Percentiles rank a stretch among this genome's conserved stretches.
phyloP scores from a whole-genome alignment of 1,140 invertebrate genomes.

The Asobara japonica region DNA sequence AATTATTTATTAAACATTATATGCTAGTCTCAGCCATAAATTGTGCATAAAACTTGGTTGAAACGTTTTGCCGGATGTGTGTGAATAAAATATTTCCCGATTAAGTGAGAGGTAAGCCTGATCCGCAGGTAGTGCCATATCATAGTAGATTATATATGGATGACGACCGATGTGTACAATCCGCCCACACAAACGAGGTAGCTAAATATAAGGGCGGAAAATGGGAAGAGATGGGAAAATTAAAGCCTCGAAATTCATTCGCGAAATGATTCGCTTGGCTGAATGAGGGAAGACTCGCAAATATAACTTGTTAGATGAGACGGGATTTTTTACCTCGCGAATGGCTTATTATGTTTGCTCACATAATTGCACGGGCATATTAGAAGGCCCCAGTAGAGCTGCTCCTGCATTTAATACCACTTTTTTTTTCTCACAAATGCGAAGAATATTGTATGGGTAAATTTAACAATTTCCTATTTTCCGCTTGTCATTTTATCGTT shows the following conservation, averaged over 20 bases:
- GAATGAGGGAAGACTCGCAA: background rate
- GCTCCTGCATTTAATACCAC: background rate
- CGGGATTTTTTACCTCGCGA: background rate
- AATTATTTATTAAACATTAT: background rate
- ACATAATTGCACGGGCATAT: slow-evolving; percentile 2
- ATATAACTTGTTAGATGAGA: slow-evolving; percentile 7
- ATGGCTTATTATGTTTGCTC: slow-evolving; percentile 21
- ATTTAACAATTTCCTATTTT: too few species aligned
- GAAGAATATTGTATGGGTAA: too few species aligned
- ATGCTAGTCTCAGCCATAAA: background rate
- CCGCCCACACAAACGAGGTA: background rate
- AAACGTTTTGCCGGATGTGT: background rate
- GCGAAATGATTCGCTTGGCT: background rate
- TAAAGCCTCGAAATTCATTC: background rate
- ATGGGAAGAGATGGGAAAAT: background rate
- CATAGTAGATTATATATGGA: background rate
- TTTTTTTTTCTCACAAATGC: too few species aligned
- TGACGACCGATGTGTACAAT: background rate
- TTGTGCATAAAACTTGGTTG: background rate
- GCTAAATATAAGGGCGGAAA: background rate
- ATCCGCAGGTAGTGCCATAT: background rate
- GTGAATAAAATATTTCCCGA: slow-evolving; percentile 9
- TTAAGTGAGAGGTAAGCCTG: background rate
- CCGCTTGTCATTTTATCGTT: too few species aligned
- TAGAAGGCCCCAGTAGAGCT: background rate